phyloP scores from a whole-genome alignment of 2,113 vertebrate species.

The Meriones unguiculatus region DNA sequence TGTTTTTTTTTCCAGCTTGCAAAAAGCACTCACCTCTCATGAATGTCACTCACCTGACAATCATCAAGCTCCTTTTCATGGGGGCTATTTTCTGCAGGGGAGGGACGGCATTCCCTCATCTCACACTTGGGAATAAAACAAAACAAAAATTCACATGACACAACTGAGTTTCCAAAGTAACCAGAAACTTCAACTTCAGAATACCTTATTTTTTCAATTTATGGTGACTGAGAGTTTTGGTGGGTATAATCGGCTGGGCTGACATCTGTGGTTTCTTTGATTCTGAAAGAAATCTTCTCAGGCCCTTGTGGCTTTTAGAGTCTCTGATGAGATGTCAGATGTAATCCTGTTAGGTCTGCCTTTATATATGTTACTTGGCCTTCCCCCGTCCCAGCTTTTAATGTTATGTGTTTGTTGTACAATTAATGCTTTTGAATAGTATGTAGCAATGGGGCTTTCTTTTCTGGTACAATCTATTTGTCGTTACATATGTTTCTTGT shows the following conservation, averaged over 20 bases:
- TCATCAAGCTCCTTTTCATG: no score
- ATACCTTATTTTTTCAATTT: neutral
- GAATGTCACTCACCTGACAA: no score
- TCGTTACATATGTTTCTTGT: neutral
- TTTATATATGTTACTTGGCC: neutral
- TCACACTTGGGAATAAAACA: no score
- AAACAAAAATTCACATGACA: no score
- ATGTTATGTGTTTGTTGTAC: neutral
- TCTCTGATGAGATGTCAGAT: neutral
- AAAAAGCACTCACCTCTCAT: no score
- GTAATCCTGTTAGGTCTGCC: neutral
- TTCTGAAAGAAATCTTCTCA: neutral
- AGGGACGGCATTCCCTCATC: no score
- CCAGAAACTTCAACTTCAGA: neutral
- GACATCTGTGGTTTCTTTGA: neutral
- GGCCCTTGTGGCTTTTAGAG: neutral
- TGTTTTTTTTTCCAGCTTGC: no score
- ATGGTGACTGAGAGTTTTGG: neutral
- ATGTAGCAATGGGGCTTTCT: fast-evolving
- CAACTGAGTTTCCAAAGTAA: no score
- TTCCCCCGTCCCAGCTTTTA: neutral
- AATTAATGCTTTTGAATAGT: neutral
- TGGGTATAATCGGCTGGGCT: neutral
- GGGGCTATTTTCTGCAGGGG: no score
- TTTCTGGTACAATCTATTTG: neutral